These are phyloP conservation scores for Paramormyrops kingsleyae DNA, from an alignment of 2,113 vertebrate genomes.

Conservation along the genomic window DNA sequence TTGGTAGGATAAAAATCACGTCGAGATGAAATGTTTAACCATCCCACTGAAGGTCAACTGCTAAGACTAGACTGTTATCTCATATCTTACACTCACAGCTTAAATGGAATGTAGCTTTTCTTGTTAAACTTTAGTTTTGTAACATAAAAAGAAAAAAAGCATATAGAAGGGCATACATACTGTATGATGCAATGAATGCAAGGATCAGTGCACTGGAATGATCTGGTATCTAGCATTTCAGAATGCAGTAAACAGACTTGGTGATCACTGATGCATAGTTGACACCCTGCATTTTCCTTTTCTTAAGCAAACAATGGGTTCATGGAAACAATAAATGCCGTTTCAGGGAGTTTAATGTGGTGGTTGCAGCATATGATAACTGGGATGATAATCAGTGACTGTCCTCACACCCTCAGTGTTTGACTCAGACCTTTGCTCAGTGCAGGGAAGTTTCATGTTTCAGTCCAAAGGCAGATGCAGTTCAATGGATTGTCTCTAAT, in stretches of 20 bases:
- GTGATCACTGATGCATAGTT: background rate
- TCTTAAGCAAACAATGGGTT: background rate
- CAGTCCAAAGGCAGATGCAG: background rate
- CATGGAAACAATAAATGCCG: background rate
- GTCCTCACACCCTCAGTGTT: background rate
- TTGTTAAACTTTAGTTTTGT: background rate
- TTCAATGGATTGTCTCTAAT: background rate
- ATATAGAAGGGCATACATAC: background rate
- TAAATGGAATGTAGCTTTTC: background rate
- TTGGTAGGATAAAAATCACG: background rate
- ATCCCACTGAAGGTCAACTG: background rate
- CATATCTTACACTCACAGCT: background rate
- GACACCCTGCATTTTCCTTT: background rate
- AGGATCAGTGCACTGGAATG: background rate
- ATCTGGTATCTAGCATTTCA: background rate
- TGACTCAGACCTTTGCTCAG: background rate
- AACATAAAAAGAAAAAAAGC: background rate
- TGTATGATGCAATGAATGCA: background rate
- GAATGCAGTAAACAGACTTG: background rate
- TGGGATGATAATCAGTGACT: background rate
- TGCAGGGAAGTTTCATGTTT: background rate
- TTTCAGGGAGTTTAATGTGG: background rate
- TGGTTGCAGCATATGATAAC: background rate
- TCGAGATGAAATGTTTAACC: background rate
- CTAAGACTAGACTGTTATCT: background rate